phyloP scores from a whole-genome alignment of 1,140 invertebrate genomes.

The Sarcophaga peregrina region DNA sequence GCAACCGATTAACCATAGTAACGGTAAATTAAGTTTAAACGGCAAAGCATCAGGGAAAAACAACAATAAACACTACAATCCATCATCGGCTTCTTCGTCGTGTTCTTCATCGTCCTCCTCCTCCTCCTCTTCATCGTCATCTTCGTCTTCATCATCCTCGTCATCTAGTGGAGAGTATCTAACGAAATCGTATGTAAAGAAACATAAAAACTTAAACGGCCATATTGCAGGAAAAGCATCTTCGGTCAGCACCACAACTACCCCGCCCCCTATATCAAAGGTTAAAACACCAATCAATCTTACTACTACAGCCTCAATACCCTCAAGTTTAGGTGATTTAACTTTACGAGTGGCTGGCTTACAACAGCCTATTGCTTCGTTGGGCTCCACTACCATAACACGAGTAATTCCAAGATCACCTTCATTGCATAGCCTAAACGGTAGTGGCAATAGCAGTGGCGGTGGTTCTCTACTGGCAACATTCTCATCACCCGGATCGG shows the following conservation, averaged over 20 bases:
- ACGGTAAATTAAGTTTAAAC: not conserved
- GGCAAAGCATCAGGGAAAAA: not conserved
- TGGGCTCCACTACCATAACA: conserved; percentile 47
- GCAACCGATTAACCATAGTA: not conserved
- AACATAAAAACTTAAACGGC: not conserved
- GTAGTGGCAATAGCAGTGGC: conserved; percentile 29
- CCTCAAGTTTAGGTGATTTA: not conserved
- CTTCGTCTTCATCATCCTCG: conserved; percentile 26
- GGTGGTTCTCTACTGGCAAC: conserved; percentile 61
- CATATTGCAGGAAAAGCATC: not conserved
- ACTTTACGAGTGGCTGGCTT: not conserved
- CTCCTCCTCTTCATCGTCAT: conserved; percentile 37
- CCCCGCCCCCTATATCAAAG: not conserved
- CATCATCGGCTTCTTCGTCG: conserved; percentile 41
- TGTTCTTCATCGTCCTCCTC: conserved; percentile 40
- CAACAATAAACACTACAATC: not conserved
- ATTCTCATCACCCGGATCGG: conserved; percentile 60
- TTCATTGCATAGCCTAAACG: conserved; percentile 56
- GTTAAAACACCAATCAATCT: conserved; percentile 18
- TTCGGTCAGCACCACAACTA: not conserved
- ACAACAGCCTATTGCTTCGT: conserved; percentile 40
- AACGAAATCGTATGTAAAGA: conserved; percentile 14
- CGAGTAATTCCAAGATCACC: conserved; percentile 55
- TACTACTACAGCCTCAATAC: not conserved
- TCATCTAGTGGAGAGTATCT: conserved; percentile 7